Evolutionary conservation across 2,797 vertebrate species (phyloP).

Genomic region (Petrocephalus sullivani): DNA sequence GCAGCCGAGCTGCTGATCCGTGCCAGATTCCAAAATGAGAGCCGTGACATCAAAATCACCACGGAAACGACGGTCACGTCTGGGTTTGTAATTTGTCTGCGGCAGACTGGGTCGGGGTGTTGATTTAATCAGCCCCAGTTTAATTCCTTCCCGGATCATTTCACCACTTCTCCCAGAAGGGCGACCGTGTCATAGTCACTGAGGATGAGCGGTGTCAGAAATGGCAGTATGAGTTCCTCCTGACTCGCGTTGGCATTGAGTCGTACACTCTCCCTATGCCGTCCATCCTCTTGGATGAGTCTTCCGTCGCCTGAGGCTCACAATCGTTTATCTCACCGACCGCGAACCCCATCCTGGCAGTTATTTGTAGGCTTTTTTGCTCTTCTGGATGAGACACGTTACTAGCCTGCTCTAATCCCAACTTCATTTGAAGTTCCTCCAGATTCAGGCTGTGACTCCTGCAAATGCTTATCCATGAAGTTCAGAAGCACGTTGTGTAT

Average conservation of each 20-base stretch:
- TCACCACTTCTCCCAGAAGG: not conserved
- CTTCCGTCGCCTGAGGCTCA: slow-evolving; percentile 5
- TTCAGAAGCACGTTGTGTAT: not conserved
- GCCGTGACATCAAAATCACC: not conserved
- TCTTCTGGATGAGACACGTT: not conserved
- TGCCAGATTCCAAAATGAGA: not conserved
- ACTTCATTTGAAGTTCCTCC: not conserved
- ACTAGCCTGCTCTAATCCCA: not conserved
- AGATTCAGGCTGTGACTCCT: not conserved
- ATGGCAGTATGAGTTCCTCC: not conserved
- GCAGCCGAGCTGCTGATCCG: not conserved
- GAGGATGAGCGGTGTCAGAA: not conserved
- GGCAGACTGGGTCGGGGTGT: not conserved
- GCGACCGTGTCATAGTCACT: not conserved
- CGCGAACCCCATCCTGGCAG: not conserved
- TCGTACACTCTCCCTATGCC: not conserved
- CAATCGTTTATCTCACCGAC: slow-evolving; percentile 12
- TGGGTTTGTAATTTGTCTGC: not conserved
- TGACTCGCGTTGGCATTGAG: not conserved
- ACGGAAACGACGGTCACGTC: not conserved
- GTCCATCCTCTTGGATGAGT: slow-evolving; percentile 18
- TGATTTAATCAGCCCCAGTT: slow-evolving; percentile 3
- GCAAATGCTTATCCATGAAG: not conserved
- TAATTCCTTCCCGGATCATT: not conserved
- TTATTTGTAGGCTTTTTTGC: not conserved